Percentiles rank a stretch among this genome's conserved stretches.
Evolutionary conservation across 1,140 invertebrate genomes (phyloP).

Genomic region (Orchesella cincta): DNA sequence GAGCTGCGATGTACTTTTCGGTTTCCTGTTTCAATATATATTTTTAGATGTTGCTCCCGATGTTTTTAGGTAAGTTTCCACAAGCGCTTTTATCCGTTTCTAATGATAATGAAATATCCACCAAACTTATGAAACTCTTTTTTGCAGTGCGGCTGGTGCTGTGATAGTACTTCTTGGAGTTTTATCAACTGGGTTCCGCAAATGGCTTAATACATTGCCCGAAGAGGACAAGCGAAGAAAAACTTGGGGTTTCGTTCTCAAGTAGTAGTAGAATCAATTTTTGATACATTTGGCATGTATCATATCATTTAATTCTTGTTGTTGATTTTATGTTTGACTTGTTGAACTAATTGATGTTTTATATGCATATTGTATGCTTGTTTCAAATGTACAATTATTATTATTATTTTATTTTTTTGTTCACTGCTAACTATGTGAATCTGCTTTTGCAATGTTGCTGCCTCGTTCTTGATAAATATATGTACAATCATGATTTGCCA

Average conservation of each 20-base stretch:
- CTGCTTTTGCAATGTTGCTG: no score
- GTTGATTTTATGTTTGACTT: not conserved
- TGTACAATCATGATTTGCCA: no score
- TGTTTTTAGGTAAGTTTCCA: slow-evolving; percentile 34
- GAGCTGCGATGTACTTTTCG: slow-evolving; percentile 29
- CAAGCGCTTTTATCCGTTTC: not conserved
- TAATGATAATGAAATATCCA: not conserved
- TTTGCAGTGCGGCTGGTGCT: not conserved
- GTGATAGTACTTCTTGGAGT: slow-evolving; percentile 21
- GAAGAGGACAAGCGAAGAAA: not conserved
- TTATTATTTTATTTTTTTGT: not conserved
- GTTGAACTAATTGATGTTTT: not conserved
- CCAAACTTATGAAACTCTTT: not conserved
- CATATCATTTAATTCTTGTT: no score
- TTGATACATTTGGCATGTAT: no score
- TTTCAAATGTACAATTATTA: not conserved
- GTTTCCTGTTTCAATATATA: slow-evolving; percentile 42
- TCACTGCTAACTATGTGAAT: no score
- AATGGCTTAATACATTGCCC: slow-evolving; percentile 20
- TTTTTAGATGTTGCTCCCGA: slow-evolving; percentile 43
- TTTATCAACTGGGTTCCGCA: slow-evolving; percentile 11
- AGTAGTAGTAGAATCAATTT: no score
- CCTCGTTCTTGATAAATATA: no score
- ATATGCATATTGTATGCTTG: no score
- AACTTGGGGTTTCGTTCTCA: not conserved